These are phyloP conservation scores for Microtus oregoni DNA, from an alignment of 2,113 vertebrate species.

Conservation along the genomic window DNA sequence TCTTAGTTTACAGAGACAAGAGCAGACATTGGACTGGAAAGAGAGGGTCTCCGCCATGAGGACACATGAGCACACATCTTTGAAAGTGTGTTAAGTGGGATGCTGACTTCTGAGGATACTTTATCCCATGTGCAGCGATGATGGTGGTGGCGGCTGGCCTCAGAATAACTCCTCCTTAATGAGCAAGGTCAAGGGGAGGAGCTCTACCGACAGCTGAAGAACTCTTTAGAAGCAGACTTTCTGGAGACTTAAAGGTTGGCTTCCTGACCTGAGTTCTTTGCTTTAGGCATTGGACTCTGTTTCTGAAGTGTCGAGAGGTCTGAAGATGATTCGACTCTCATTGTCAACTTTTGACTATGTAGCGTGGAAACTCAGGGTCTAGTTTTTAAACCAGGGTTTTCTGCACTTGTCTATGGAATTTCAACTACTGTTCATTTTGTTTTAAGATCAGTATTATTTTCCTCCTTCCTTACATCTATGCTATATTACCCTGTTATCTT, in stretches of 20 bases:
- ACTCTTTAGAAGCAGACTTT: conserved; percentile 60
- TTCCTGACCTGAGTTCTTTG: conserved; percentile 20
- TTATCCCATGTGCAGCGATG: neutral
- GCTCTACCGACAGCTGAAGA: conserved; percentile 5
- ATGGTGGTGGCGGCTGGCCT: neutral
- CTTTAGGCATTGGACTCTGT: neutral
- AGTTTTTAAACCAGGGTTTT: neutral
- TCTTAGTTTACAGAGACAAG: neutral
- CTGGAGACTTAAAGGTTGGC: conserved; percentile 17
- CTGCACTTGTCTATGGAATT: neutral
- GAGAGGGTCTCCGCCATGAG: neutral
- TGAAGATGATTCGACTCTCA: neutral
- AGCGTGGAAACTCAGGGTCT: neutral
- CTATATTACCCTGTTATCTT: neutral
- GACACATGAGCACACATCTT: neutral
- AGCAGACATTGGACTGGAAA: neutral
- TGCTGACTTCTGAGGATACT: neutral
- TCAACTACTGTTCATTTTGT: neutral
- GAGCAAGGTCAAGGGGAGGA: conserved; percentile 23
- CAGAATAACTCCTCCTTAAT: neutral
- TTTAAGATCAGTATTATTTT: conserved; percentile 34
- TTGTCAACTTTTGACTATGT: neutral
- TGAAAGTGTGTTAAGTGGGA: neutral
- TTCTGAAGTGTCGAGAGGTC: neutral
- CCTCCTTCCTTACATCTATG: neutral